Evolutionary conservation across 2,113 vertebrate species (phyloP).

Genomic region (Rhinopithecus roxellana): DNA sequence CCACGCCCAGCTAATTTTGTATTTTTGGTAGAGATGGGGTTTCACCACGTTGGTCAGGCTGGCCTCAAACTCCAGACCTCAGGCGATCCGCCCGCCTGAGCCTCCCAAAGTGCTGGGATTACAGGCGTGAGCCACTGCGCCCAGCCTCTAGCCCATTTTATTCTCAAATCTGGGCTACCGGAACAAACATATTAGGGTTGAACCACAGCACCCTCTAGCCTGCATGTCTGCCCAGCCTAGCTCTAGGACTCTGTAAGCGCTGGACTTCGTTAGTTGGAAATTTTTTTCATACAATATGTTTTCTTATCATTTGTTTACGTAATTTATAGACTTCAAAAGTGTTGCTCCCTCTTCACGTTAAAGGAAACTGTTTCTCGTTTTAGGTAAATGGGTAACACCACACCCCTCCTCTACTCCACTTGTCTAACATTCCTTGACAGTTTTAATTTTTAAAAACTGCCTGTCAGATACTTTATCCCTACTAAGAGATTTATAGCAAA

Average conservation of each 20-base stretch:
- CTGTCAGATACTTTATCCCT: neutral
- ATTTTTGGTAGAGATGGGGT: too few relatives aligned
- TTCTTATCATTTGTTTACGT: conserved; percentile 50
- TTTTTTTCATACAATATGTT: neutral
- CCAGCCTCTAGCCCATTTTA: neutral
- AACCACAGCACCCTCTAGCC: neutral
- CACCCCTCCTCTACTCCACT: neutral
- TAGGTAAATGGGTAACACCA: conserved; percentile 16
- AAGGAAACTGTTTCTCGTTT: conserved; percentile 43
- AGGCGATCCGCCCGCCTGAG: too few relatives aligned
- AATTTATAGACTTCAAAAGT: conserved; percentile 50
- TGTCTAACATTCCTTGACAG: neutral
- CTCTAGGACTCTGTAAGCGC: neutral
- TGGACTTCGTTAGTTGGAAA: neutral
- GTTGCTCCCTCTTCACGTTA: conserved; percentile 34
- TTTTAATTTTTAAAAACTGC: conserved; percentile 29
- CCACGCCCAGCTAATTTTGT: too few relatives aligned
- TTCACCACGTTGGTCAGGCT: too few relatives aligned
- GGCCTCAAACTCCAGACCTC: too few relatives aligned
- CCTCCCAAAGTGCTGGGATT: too few relatives aligned
- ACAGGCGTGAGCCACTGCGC: too few relatives aligned
- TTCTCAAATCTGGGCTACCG: neutral
- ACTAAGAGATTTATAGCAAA: neutral
- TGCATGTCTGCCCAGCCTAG: too few relatives aligned
- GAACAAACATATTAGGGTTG: neutral